phyloP scores from a whole-genome alignment of 2,888 invertebrate genomes.

The Metalampra italica region DNA sequence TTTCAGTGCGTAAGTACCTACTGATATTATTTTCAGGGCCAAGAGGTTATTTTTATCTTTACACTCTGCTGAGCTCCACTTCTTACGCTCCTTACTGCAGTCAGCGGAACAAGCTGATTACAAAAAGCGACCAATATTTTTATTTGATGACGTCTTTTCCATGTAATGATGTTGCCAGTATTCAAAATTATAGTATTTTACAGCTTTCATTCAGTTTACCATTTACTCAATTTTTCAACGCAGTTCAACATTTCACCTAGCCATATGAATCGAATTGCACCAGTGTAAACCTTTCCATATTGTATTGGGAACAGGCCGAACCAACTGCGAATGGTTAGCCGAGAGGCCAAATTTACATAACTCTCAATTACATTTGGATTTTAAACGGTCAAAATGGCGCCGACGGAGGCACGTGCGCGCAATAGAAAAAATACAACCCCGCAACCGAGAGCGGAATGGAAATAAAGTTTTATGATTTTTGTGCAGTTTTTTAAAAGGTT shows the following conservation, averaged over 20 bases:
- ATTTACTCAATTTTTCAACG: no score
- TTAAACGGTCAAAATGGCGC: slow-evolving; percentile 35
- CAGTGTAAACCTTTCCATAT: not conserved
- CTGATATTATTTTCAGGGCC: slow-evolving; percentile 23
- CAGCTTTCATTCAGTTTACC: no score
- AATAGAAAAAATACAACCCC: slow-evolving; percentile 24
- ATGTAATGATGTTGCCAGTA: no score
- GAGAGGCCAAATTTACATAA: slow-evolving; percentile 38
- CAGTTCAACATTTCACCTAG: not conserved
- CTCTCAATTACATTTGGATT: slow-evolving; percentile 48
- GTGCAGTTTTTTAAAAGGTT: slow-evolving; percentile 10
- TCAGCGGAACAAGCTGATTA: not conserved
- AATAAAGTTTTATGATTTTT: slow-evolving; percentile 26
- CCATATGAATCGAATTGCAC: not conserved
- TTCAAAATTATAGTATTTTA: no score
- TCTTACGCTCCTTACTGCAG: not conserved
- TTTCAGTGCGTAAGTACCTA: slow-evolving; percentile 18
- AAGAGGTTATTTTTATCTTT: slow-evolving; percentile 4
- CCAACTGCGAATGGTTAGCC: not conserved
- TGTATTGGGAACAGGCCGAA: not conserved
- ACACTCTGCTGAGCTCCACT: not conserved
- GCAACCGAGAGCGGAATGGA: slow-evolving; percentile 13
- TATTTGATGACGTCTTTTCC: no score
- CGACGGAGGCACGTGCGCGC: slow-evolving; percentile 27
- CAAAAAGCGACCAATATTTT: no score